phyloP scores from a whole-genome alignment of 2,113 vertebrate species.

The Ranitomeya imitator region DNA sequence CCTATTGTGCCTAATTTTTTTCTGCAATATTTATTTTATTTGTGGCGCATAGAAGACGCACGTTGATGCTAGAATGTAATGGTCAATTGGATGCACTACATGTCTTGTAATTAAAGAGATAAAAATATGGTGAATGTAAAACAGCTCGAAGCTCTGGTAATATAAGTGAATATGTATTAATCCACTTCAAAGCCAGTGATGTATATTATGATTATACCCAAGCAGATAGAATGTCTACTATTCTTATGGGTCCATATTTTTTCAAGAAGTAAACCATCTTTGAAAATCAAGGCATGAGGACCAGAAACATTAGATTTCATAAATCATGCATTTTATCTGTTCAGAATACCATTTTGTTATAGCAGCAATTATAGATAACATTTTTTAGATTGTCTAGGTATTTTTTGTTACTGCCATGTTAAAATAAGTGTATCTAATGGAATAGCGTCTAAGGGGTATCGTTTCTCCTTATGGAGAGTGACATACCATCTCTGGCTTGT shows the following conservation, averaged over 20 bases:
- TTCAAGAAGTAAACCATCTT: background rate
- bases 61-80: slow-evolving; percentile 3
- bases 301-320: background rate
- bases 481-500: too few relatives aligned
- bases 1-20: slow-evolving; percentile 40
- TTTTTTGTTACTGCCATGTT: too few relatives aligned
- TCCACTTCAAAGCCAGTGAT: slow-evolving; percentile 1
- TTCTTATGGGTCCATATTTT: background rate
- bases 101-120: slow-evolving; percentile 4
- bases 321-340: background rate
- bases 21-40: slow-evolving; percentile 12
- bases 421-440: too few relatives aligned
- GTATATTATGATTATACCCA: background rate
- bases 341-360: too few relatives aligned
- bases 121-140: background rate
- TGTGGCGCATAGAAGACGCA: background rate
- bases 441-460: too few relatives aligned
- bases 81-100: background rate
- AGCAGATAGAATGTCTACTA: background rate
- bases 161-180: background rate
- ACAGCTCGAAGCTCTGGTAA: background rate
- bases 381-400: too few relatives aligned
- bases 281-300: background rate
- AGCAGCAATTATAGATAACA: too few relatives aligned
- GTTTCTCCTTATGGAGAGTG: too few relatives aligned